Evolutionary conservation across 2,888 invertebrate genomes (phyloP).

Genomic region (Dasysyrphus albostriatus): DNA sequence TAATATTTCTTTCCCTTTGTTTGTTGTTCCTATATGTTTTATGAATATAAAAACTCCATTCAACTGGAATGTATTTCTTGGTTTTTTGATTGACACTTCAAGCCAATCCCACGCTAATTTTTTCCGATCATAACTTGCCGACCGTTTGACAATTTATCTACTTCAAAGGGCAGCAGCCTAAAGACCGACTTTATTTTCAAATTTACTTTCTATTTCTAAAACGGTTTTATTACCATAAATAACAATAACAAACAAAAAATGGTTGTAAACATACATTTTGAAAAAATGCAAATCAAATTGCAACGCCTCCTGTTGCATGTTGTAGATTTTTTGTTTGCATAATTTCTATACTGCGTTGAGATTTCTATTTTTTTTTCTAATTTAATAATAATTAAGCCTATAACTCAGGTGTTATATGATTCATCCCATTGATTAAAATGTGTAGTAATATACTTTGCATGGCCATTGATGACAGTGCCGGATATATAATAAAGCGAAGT

Average conservation of each 20-base stretch:
- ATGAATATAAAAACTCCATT: constrained; percentile 9
- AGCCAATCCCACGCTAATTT: constrained; percentile 32
- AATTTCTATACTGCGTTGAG: constrained; percentile 4
- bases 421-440: constrained; percentile 8
- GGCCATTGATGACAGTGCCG: neutral
- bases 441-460: neutral
- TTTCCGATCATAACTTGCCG: constrained; percentile 12
- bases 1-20: neutral
- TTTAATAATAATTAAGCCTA: neutral
- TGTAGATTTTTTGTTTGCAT: constrained; percentile 16
- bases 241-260: neutral
- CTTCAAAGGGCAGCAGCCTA: constrained; percentile 23
- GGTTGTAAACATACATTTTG: neutral
- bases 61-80: constrained; percentile 26
- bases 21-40: neutral
- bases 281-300: constrained; percentile 33
- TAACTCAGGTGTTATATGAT: constrained; percentile 24
- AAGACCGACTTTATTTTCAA: neutral
- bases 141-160: constrained; percentile 23
- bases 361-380: neutral
- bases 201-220: constrained; percentile 40
- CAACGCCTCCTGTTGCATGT: constrained; percentile 34
- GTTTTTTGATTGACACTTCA: constrained; percentile 28
- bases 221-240: neutral
- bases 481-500: neutral